Evolutionary conservation across 1,140 invertebrate species (phyloP).

Genomic region (Luehdorfia chinensis): DNA sequence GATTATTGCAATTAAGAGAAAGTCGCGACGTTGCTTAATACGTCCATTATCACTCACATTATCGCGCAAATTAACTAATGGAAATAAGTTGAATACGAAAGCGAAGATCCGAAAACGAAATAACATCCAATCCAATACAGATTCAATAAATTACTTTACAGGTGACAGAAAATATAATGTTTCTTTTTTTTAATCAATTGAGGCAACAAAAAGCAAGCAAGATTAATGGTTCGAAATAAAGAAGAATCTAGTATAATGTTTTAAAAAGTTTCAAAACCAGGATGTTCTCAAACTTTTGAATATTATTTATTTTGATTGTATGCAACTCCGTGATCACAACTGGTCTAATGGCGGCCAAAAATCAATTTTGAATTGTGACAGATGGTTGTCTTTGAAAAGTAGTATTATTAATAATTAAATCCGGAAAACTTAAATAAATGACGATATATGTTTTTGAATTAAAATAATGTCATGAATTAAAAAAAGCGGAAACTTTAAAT

Average conservation of each 20-base stretch:
- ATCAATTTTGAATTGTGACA: slow-evolving; percentile 72
- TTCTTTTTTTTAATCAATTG: too few relatives aligned
- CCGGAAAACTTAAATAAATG: slow-evolving; percentile 2
- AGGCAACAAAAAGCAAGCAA: too few relatives aligned
- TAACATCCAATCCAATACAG: background rate
- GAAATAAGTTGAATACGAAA: slow-evolving; percentile 13
- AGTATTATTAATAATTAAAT: slow-evolving; percentile 20
- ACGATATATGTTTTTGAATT: background rate
- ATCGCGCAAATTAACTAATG: slow-evolving; percentile 17
- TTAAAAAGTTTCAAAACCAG: too few relatives aligned
- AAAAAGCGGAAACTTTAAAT: background rate
- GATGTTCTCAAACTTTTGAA: too few relatives aligned
- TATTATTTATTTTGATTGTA: too few relatives aligned
- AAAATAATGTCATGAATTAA: background rate
- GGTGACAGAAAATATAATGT: too few relatives aligned
- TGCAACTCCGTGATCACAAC: slow-evolving; percentile 1
- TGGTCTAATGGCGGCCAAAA: slow-evolving; percentile 68
- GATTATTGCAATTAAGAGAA: slow-evolving; percentile 27
- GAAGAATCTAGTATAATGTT: too few relatives aligned
- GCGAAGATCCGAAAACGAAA: background rate
- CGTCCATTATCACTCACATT: slow-evolving; percentile 26
- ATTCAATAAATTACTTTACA: background rate
- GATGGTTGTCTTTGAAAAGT: slow-evolving; percentile 26
- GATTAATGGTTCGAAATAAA: too few relatives aligned
- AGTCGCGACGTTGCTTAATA: slow-evolving; percentile 23